Evolutionary conservation across 2,113 vertebrate genomes (phyloP).

Genomic region (Cichladusa arquata): DNA sequence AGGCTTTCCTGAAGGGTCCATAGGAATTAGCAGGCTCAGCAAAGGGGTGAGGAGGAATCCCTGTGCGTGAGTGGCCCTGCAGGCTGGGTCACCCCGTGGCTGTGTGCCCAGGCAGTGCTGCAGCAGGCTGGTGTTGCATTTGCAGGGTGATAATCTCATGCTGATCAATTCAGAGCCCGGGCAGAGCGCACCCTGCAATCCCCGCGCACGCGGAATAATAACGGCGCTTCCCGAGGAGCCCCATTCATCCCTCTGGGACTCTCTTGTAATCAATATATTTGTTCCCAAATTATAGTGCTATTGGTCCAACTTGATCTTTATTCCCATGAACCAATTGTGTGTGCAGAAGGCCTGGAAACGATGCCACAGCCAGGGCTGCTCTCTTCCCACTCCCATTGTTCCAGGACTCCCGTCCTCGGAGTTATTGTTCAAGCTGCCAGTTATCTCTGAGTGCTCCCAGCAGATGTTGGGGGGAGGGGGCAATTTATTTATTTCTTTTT

Average conservation of each 20-base stretch:
- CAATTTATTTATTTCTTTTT: not conserved
- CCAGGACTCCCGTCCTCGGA: not conserved
- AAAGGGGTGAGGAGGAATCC: not conserved
- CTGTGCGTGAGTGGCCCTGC: fast-evolving
- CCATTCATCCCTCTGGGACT: slow-evolving; percentile 35
- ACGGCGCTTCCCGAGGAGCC: not conserved
- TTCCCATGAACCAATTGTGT: slow-evolving; percentile 13
- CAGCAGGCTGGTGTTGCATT: not conserved
- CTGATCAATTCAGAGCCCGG: not conserved
- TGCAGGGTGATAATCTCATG: not conserved
- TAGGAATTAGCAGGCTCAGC: not conserved
- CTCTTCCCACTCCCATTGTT: slow-evolving; percentile 57
- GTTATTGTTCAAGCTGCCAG: slow-evolving; percentile 64
- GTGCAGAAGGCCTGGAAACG: slow-evolving; percentile 62
- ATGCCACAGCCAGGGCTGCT: slow-evolving; percentile 44
- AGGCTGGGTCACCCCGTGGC: not conserved
- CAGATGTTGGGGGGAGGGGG: slow-evolving; percentile 59
- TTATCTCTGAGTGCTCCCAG: slow-evolving; percentile 47
- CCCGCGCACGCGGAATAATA: not conserved
- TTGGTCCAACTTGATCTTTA: slow-evolving; percentile 69
- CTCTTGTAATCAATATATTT: slow-evolving; percentile 69
- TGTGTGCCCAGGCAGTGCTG: not conserved
- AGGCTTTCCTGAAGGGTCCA: not conserved
- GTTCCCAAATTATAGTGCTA: slow-evolving; percentile 67
- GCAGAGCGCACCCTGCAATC: not conserved